A percentile compares a stretch with the other conserved stretches of the same genome.
Conservation (phyloP, 2,113 vertebrate species). For the Pollimyrus isidori region DNA sequence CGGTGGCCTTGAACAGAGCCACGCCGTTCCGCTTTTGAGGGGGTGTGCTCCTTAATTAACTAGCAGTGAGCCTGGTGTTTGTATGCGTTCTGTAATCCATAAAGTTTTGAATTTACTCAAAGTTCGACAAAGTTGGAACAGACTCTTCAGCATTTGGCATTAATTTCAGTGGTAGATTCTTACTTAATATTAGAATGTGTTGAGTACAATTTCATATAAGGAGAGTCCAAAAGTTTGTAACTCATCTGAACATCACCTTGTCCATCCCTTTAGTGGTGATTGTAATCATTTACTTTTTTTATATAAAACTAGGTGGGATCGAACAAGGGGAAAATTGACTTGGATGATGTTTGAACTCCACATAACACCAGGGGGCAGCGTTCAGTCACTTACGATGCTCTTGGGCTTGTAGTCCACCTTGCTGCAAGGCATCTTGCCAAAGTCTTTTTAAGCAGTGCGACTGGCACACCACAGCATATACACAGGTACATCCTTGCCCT, state of each 20-base stretch:
- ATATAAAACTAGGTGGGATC: slow-evolving; percentile 1
- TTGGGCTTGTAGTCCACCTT: slow-evolving; percentile 22
- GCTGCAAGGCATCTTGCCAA: slow-evolving; percentile 25
- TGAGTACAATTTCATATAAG: neutral
- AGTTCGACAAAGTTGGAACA: neutral
- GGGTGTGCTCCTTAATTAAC: neutral
- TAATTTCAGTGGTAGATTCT: neutral
- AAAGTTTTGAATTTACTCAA: neutral
- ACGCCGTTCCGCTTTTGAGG: neutral
- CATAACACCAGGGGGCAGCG: slow-evolving; percentile 19
- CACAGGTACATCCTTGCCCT: slow-evolving; percentile 14
- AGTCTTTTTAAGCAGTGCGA: slow-evolving; percentile 39
- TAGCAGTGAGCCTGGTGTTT: neutral
- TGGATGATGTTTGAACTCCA: slow-evolving; percentile 16
- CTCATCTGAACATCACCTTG: neutral
- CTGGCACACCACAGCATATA: slow-evolving; percentile 24
- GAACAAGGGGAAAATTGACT: slow-evolving; percentile 13
- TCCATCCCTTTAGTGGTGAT: neutral
- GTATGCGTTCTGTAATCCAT: neutral
- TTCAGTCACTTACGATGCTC: slow-evolving; percentile 24
- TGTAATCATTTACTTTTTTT: neutral
- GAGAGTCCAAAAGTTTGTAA: neutral
- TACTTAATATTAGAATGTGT: slow-evolving; percentile 33
- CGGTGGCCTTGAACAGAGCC: neutral
- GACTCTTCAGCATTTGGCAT: neutral